These are phyloP conservation scores for Aphaenogaster floridana DNA, from an alignment of 1,140 invertebrate species.

Conservation along the genomic window DNA sequence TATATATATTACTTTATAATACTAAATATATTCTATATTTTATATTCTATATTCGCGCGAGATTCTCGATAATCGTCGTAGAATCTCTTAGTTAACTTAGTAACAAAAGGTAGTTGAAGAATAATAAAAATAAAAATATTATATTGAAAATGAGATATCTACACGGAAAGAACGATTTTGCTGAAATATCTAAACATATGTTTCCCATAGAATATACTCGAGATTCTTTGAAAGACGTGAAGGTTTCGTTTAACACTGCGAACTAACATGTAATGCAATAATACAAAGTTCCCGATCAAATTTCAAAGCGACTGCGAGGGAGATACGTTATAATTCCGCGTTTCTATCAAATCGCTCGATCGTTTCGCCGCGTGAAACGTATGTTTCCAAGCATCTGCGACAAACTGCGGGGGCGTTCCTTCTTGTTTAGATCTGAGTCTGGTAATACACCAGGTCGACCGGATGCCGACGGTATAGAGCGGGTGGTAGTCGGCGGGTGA, in stretches of 20 bases:
- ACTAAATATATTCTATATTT: too few relatives aligned
- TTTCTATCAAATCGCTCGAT: constrained; percentile 36
- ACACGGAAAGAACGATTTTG: too few relatives aligned
- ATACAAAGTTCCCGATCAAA: background rate
- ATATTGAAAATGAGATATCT: too few relatives aligned
- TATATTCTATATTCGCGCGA: too few relatives aligned
- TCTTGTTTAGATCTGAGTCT: constrained; percentile 74
- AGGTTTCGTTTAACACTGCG: background rate
- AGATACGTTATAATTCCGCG: background rate
- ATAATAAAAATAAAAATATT: too few relatives aligned
- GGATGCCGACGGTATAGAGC: constrained; percentile 53
- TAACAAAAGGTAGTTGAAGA: too few relatives aligned
- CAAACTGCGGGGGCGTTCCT: constrained; percentile 48
- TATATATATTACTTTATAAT: too few relatives aligned
- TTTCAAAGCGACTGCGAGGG: background rate
- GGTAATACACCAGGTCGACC: constrained; percentile 64
- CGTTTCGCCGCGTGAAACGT: constrained; percentile 36
- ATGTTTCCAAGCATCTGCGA: constrained; percentile 53
- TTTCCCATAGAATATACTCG: too few relatives aligned
- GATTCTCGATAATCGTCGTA: too few relatives aligned
- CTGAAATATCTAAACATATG: too few relatives aligned
- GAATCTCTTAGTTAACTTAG: too few relatives aligned
- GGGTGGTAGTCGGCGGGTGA: constrained; percentile 73
- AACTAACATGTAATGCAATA: constrained; percentile 3
- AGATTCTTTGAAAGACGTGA: background rate